Evolutionary conservation across 2,888 invertebrate genomes (phyloP).

Genomic region (Tachystola acroxantha): DNA sequence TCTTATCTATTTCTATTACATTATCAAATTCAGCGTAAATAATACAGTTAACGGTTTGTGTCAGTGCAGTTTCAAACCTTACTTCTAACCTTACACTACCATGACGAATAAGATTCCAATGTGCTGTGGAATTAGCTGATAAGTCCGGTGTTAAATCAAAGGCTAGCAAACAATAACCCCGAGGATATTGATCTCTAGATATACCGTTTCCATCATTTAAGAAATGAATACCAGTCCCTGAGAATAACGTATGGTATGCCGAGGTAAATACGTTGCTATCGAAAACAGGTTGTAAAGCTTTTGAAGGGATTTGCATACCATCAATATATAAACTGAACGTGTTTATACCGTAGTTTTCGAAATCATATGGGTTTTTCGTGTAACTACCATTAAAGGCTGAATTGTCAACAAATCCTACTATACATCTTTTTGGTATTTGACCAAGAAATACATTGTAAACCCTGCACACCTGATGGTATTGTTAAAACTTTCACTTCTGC

Average conservation of each 20-base stretch:
- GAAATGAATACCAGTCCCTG: constrained; percentile 22
- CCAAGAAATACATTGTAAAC: constrained; percentile 21
- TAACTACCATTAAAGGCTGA: constrained; percentile 17
- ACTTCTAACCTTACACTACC: constrained; percentile 21
- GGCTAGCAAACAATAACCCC: too few species aligned
- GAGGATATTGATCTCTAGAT: constrained; percentile 17
- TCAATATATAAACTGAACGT: constrained; percentile 21
- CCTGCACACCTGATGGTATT: constrained; percentile 19
- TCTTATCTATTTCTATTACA: constrained; percentile 19
- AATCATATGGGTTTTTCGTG: constrained; percentile 20
- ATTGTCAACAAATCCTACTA: constrained; percentile 18
- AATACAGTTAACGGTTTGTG: constrained; percentile 20
- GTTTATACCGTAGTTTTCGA: constrained; percentile 19
- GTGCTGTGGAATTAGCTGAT: constrained; percentile 14
- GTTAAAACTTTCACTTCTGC: constrained; percentile 20
- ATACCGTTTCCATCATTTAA: constrained; percentile 21
- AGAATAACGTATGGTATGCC: constrained; percentile 18
- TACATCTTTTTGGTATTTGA: constrained; percentile 19
- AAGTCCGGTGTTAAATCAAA: constrained; percentile 22
- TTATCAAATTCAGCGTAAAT: constrained; percentile 22
- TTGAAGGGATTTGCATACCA: constrained; percentile 16
- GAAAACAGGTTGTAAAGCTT: constrained; percentile 15
- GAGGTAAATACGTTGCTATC: constrained; percentile 7
- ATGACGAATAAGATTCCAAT: constrained; percentile 21
- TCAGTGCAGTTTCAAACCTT: constrained; percentile 18